Percentiles rank a stretch among this genome's conserved stretches.
phyloP scores from a whole-genome alignment of 1,140 invertebrate species.

The Reticulitermes speratus region DNA sequence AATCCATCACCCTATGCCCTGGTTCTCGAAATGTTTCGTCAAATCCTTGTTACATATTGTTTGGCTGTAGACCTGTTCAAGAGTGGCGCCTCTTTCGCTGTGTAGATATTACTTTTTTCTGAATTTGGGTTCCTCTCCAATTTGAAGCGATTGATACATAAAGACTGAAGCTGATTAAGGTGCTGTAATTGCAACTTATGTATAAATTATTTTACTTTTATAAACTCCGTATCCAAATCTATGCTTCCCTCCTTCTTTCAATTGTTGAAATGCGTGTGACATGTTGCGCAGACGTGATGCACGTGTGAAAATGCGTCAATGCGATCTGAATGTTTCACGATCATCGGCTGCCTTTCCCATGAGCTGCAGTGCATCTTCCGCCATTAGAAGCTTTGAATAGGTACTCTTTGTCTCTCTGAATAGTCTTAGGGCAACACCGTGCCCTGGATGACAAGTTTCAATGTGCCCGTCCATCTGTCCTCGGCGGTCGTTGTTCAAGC shows the following conservation, averaged over 20 bases:
- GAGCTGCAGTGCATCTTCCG: not conserved
- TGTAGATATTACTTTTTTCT: too few relatives aligned
- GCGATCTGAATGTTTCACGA: not conserved
- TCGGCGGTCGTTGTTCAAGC: not conserved
- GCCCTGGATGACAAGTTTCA: not conserved
- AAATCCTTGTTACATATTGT: too few relatives aligned
- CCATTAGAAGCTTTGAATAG: not conserved
- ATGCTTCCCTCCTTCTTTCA: not conserved
- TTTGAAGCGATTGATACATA: too few relatives aligned
- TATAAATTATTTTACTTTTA: too few relatives aligned
- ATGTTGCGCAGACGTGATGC: not conserved
- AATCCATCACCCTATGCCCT: too few relatives aligned
- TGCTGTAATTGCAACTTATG: too few relatives aligned
- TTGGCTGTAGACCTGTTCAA: too few relatives aligned
- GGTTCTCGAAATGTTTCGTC: too few relatives aligned
- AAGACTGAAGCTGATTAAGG: too few relatives aligned
- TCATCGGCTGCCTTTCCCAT: not conserved
- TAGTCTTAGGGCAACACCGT: not conserved
- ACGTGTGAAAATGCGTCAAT: not conserved
- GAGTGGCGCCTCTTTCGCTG: too few relatives aligned
- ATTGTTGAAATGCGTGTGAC: not conserved
- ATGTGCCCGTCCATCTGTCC: not conserved
- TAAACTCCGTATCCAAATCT: too few relatives aligned
- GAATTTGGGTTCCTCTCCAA: too few relatives aligned
- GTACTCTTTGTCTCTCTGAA: not conserved